A percentile compares a stretch with the other conserved stretches of the same genome.
These are phyloP conservation scores for Euthynnus affinis DNA, from an alignment of 2,797 vertebrate species.

Conservation along the genomic window DNA sequence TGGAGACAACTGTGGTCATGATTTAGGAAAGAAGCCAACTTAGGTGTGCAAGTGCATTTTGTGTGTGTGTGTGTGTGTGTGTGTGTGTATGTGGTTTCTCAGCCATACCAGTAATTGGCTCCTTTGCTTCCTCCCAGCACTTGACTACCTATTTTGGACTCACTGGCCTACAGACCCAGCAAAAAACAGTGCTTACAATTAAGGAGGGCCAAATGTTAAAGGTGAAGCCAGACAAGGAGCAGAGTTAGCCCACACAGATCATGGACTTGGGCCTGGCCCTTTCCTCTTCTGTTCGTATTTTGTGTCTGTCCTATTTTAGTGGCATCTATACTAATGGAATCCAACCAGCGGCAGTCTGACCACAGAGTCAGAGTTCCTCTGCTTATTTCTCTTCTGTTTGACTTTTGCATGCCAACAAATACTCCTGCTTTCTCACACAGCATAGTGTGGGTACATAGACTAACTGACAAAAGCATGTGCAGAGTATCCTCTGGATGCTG, in stretches of 20 bases:
- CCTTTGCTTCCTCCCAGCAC: conserved; percentile 22
- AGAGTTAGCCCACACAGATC: conserved; percentile 21
- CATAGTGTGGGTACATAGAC: not conserved
- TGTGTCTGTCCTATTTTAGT: conserved; percentile 20
- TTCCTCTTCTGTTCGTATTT: conserved; percentile 34
- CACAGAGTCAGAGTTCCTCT: conserved; percentile 16
- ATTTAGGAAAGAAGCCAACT: not conserved
- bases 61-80: too few species aligned
- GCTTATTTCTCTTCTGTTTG: not conserved
- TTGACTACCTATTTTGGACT: conserved; percentile 51
- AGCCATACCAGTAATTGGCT: not conserved
- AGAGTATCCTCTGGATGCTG: not conserved
- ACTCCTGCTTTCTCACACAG: not conserved
- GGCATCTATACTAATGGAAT: conserved; percentile 17
- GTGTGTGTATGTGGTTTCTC: not conserved
- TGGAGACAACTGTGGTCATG: not conserved
- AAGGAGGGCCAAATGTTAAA: conserved; percentile 27
- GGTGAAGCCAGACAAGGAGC: conserved; percentile 42
- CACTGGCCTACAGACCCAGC: conserved; percentile 6
- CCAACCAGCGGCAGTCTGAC: conserved; percentile 10
- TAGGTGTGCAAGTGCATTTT: too few species aligned
- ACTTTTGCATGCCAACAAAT: not conserved
- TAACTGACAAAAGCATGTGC: not conserved
- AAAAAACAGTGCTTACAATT: conserved; percentile 33
- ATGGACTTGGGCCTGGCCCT: conserved; percentile 1